Conservation (phyloP, 1,140 invertebrate genomes). For the Lepidurus packardi region DNA sequence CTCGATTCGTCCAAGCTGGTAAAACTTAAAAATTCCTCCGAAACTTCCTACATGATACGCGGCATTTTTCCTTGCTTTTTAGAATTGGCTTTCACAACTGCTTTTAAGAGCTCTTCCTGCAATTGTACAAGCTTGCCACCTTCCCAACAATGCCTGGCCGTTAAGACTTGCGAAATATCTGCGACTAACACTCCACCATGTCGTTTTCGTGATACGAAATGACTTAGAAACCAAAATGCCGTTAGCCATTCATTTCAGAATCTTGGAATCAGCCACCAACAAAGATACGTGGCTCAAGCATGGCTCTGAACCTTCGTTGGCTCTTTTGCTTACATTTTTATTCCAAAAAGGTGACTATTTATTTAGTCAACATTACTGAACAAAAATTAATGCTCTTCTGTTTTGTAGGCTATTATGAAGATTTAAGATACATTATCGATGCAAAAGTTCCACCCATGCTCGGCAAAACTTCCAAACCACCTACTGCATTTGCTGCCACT, state of each 20-base stretch:
- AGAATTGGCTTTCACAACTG: constrained; percentile 29
- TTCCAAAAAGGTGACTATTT: neutral
- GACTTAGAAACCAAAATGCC: neutral
- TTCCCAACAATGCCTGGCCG: neutral
- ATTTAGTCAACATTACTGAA: neutral
- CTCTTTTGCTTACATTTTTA: neutral
- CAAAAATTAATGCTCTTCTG: constrained; percentile 23
- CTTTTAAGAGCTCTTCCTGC: constrained; percentile 23
- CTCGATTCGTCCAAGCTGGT: constrained; percentile 67
- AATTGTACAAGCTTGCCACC: neutral
- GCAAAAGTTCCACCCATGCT: constrained; percentile 63
- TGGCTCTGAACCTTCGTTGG: neutral
- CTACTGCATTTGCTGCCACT: constrained; percentile 65
- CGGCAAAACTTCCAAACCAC: constrained; percentile 60
- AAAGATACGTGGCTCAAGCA: neutral
- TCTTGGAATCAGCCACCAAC: neutral
- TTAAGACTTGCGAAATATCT: neutral
- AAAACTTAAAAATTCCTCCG: constrained; percentile 40
- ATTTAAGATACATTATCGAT: constrained; percentile 63
- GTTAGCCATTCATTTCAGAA: neutral
- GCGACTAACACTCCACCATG: neutral
- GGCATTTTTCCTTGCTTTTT: constrained; percentile 27
- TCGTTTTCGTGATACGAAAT: neutral
- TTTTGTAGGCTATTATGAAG: constrained; percentile 63
- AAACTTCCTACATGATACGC: constrained; percentile 23